Conservation (phyloP, 2,113 vertebrate species). For the Amblyornis subalaris region DNA sequence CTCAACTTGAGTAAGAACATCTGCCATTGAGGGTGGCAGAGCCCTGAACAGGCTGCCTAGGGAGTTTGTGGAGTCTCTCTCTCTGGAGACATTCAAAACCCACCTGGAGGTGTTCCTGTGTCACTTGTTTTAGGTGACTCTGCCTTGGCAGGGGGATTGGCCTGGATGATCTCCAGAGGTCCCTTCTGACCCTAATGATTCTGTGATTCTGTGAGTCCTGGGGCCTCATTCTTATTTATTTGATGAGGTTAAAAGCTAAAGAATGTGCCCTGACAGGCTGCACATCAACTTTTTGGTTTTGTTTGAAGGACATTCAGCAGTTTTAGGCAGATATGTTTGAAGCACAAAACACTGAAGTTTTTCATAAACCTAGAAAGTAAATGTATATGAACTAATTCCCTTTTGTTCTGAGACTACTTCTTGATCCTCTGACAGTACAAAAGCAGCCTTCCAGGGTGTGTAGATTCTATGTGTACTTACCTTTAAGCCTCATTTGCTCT, state of each 20-base stretch:
- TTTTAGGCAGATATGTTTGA: background rate
- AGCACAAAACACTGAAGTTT: background rate
- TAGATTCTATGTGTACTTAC: background rate
- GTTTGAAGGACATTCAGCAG: background rate
- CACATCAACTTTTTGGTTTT: background rate
- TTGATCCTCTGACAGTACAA: background rate
- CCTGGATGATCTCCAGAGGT: background rate
- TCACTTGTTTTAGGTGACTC: background rate
- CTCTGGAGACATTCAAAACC: background rate
- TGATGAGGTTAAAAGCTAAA: background rate
- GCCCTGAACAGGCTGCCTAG: background rate
- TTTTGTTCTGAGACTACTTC: background rate
- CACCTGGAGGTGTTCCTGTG: background rate
- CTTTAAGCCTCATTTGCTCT: background rate
- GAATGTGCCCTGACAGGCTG: accelerated
- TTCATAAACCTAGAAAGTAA: background rate
- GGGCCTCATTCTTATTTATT: background rate
- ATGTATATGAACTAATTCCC: background rate
- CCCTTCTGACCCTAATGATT: background rate
- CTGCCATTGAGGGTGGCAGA: accelerated
- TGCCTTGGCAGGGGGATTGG: background rate
- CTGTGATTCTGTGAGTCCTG: background rate
- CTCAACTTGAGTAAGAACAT: accelerated
- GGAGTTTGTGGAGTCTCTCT: too few species aligned
- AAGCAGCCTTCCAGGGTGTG: background rate